A percentile compares a stretch with the other conserved stretches of the same genome.
Evolutionary conservation across 2,113 vertebrate genomes (phyloP).

Genomic region (Nerophis ophidion): DNA sequence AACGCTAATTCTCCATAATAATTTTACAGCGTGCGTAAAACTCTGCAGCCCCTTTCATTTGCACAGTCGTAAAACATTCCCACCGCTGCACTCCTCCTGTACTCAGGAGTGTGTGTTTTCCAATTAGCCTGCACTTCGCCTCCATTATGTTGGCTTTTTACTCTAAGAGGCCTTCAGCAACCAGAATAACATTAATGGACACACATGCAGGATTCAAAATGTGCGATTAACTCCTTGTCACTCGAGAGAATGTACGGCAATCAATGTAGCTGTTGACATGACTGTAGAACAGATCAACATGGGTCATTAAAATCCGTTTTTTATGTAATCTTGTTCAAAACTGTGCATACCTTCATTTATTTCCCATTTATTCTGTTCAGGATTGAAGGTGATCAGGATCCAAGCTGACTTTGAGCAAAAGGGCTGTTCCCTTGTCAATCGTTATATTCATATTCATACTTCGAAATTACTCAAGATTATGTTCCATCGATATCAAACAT

Average conservation of each 20-base stretch:
- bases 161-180: slow-evolving; percentile 28
- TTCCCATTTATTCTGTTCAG: too few relatives aligned
- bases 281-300: slow-evolving; percentile 16
- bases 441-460: too few relatives aligned
- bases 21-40: slow-evolving; percentile 71
- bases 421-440: too few relatives aligned
- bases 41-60: slow-evolving; percentile 65
- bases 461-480: too few relatives aligned
- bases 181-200: slow-evolving; percentile 29
- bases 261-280: slow-evolving; percentile 14
- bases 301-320: slow-evolving; percentile 12
- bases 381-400: too few relatives aligned
- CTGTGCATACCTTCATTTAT: too few relatives aligned
- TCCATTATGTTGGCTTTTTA: slow-evolving; percentile 62
- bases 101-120: slow-evolving; percentile 59
- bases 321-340: slow-evolving; percentile 4
- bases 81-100: slow-evolving; percentile 44
- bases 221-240: slow-evolving; percentile 32
- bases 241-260: slow-evolving; percentile 28
- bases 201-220: slow-evolving; percentile 29
- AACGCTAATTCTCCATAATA: slow-evolving; percentile 67
- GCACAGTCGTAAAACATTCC: slow-evolving; percentile 65
- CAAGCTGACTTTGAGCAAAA: too few relatives aligned
- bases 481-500: too few relatives aligned
- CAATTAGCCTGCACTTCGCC: slow-evolving; percentile 66